phyloP scores from a whole-genome alignment of 2,797 vertebrate species.

The Brachyalestes nurse region DNA sequence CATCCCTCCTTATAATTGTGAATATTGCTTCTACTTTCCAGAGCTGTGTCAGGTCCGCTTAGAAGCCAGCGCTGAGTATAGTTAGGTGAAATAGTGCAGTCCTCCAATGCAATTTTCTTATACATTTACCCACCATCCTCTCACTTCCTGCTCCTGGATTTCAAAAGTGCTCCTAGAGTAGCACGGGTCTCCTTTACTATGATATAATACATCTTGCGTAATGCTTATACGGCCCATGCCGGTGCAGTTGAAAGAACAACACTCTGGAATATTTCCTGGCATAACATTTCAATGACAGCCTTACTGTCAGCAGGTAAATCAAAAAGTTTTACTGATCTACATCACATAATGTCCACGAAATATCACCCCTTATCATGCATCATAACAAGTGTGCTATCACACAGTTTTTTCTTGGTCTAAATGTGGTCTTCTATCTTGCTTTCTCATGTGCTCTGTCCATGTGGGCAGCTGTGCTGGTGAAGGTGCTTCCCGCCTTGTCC shows the following conservation, averaged over 20 bases:
- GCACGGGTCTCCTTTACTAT: conserved; percentile 27
- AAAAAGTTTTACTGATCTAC: background rate
- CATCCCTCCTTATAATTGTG: conserved; percentile 11
- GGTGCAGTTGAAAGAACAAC: conserved; percentile 7
- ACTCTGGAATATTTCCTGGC: background rate
- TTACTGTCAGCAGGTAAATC: conserved; percentile 26
- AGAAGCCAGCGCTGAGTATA: conserved; percentile 37
- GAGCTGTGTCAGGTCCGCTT: conserved; percentile 55
- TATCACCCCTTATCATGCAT: background rate
- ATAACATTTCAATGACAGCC: conserved; percentile 22
- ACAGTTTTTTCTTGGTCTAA: no score
- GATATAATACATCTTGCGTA: conserved; percentile 18
- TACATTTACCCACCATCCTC: conserved; percentile 68
- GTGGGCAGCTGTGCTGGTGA: conserved; percentile 24
- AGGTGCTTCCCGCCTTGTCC: conserved; percentile 63
- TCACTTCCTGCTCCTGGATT: conserved; percentile 71
- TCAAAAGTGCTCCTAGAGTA: conserved; percentile 35
- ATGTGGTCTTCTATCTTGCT: background rate
- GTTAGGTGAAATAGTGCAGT: conserved; percentile 63
- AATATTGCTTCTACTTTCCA: conserved; percentile 56
- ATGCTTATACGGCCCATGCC: background rate
- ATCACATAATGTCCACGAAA: background rate
- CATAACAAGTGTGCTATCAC: background rate
- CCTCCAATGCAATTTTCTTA: conserved; percentile 66
- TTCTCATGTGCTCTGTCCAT: conserved; percentile 2